Conservation (phyloP, 2,113 vertebrate species). For the Anolis carolinensis region DNA sequence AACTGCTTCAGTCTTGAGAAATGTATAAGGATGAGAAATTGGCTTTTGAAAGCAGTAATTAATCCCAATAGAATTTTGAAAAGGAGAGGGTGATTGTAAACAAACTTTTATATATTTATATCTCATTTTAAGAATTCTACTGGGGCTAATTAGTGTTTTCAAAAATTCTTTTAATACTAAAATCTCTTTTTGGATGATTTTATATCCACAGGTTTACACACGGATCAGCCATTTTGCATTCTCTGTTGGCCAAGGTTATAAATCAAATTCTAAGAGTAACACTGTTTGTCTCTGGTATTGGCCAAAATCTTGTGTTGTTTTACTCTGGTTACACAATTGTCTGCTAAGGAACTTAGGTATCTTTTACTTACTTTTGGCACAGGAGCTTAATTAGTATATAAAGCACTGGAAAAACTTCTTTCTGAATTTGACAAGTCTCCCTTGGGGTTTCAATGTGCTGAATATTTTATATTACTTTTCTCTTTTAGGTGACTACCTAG, state of each 20-base stretch:
- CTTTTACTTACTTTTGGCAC: not conserved
- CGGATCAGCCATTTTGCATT: not conserved
- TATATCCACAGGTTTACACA: not conserved
- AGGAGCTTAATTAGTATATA: not conserved
- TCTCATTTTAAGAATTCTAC: not conserved
- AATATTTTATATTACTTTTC: slow-evolving; percentile 21
- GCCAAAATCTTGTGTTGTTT: not conserved
- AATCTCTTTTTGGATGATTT: not conserved
- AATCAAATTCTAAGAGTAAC: not conserved
- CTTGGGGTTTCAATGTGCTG: not conserved
- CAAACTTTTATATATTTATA: too few species aligned
- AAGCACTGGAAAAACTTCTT: not conserved
- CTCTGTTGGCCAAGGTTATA: not conserved
- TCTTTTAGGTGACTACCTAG: slow-evolving; percentile 89
- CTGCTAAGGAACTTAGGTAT: not conserved
- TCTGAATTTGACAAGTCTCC: not conserved
- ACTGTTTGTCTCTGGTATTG: not conserved
- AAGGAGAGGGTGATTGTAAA: too few species aligned
- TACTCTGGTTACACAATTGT: not conserved
- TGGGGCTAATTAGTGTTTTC: not conserved
- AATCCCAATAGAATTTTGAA: too few species aligned
- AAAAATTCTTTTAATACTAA: not conserved
- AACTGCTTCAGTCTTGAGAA: too few species aligned
- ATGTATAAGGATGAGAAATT: too few species aligned
- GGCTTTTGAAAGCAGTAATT: too few species aligned